Base-by-base conservation (phyloP, 2,113 vertebrate species). In the Pionites leucogaster region DNA sequence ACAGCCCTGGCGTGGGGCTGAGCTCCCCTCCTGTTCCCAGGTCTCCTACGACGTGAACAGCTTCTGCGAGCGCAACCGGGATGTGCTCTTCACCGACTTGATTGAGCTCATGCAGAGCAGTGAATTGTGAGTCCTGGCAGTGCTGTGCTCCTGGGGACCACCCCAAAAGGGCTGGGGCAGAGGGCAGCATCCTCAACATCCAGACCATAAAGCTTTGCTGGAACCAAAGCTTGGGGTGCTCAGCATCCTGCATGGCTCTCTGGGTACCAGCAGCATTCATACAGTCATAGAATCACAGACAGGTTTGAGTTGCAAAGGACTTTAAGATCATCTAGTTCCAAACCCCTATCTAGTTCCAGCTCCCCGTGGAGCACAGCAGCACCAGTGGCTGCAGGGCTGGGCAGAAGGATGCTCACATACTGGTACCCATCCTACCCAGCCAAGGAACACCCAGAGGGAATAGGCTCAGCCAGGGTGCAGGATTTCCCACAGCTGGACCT, bases 61-160 rank as follows among this genome's bases (percentile, higher is more conserved):
- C 87, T 99, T 99, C 98, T 99, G 99, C 7, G 99, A 99, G 95
- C 98, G 99, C 76, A 99, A 99, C 94, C 94, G 99, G 2, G 99
- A 99, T 0, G 99, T 99, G 47, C 98, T 99, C 25, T 99, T 99
- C 96, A 98, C 98, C 0, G 99, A 99, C 96, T 98, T 99, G 81
- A 99, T 99, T 2, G 99, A 99, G 94, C 98, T 99, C 69, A 99
- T 99, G 99, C 99, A 99, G 96, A 99, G 98, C 98, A 99, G 99
- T 4, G 98, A 99, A 95, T 94, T 97, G 99, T 99, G 97, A 98
- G 99, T 98, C 29, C 10, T 10, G 60, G 39, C 52, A 6, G 8
- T 0, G 6, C 27, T 12, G 39, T 2, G 11, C 39, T 12, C 17
- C 59, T 2, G 0, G 41, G 35, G 39, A 7, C 6, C 6, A 29